Evolutionary conservation across 2,797 vertebrate genomes (phyloP).

Genomic region (Prionace glauca): DNA sequence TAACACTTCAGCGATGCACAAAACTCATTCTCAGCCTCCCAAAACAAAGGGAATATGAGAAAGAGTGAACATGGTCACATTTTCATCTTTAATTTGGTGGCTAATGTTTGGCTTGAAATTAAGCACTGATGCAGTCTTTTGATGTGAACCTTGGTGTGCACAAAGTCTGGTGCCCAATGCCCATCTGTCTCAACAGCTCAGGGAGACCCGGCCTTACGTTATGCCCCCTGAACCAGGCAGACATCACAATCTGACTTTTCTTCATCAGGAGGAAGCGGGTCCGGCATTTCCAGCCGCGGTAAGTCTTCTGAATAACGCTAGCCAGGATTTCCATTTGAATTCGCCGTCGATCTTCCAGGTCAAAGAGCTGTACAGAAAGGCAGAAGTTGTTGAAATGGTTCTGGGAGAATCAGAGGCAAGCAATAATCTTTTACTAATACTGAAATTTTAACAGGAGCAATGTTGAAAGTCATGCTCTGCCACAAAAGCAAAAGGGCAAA

Average conservation of each 20-base stretch:
- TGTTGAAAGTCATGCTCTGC: neutral
- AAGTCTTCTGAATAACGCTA: constrained; percentile 57
- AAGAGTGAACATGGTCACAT: neutral
- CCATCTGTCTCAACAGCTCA: neutral
- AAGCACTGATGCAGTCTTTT: neutral
- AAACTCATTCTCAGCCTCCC: neutral
- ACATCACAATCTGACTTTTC: constrained; percentile 64
- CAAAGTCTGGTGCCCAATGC: neutral
- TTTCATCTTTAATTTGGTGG: neutral
- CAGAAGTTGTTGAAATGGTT: too few relatives aligned
- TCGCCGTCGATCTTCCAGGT: constrained; percentile 56
- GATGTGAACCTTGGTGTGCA: neutral
- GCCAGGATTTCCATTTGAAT: constrained; percentile 50
- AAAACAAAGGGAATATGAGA: constrained; percentile 25
- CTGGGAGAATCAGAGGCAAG: neutral
- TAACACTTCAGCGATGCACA: neutral
- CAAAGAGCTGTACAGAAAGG: constrained; percentile 55
- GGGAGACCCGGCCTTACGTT: constrained; percentile 46
- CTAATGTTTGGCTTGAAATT: neutral
- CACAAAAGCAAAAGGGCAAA: neutral
- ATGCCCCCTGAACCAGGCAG: constrained; percentile 60
- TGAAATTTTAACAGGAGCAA: neutral
- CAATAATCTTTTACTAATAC: neutral
- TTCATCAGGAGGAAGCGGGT: constrained; percentile 57
- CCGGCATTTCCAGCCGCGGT: constrained; percentile 59